phyloP scores from a whole-genome alignment of 2,888 invertebrate genomes.

The Drosophila nr. fundita region DNA sequence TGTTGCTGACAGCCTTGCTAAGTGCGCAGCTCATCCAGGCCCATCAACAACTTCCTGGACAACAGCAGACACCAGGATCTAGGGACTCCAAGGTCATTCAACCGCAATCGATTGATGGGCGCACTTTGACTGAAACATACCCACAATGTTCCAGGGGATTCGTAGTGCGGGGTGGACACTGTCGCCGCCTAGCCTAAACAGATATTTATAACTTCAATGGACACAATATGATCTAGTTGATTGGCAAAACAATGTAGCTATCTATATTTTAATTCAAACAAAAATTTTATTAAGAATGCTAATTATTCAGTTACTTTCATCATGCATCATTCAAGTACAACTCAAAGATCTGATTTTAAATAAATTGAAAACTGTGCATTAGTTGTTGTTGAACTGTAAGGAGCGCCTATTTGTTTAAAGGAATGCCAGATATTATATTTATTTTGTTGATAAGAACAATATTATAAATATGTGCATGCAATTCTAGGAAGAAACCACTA shows the following conservation, averaged over 20 bases:
- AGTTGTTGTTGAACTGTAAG: background rate
- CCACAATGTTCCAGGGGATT: slow-evolving; percentile 56
- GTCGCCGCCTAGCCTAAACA: slow-evolving; percentile 58
- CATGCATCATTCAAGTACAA: background rate
- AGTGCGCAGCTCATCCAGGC: slow-evolving; percentile 50
- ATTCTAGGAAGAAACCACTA: too few species aligned
- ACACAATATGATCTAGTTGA: background rate
- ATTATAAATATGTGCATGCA: too few species aligned
- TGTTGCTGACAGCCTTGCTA: slow-evolving; percentile 55
- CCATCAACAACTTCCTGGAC: too few species aligned
- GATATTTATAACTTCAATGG: background rate
- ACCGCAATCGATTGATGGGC: slow-evolving; percentile 25
- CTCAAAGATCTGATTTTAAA: background rate
- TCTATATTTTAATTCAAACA: slow-evolving; percentile 2
- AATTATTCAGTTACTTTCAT: background rate
- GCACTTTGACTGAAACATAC: slow-evolving; percentile 57
- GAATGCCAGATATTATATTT: background rate
- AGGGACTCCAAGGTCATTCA: slow-evolving; percentile 22
- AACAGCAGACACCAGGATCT: background rate
- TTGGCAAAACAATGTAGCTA: background rate
- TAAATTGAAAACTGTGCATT: background rate
- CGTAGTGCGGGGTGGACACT: slow-evolving; percentile 42
- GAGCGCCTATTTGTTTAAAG: background rate
- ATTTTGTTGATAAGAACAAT: too few species aligned
- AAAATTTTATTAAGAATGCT: background rate